Evolutionary conservation across 1,140 invertebrate species (phyloP), one percentile per base, ranked within the genome.

Genomic region (Drosophila subpulchrella): DNA sequence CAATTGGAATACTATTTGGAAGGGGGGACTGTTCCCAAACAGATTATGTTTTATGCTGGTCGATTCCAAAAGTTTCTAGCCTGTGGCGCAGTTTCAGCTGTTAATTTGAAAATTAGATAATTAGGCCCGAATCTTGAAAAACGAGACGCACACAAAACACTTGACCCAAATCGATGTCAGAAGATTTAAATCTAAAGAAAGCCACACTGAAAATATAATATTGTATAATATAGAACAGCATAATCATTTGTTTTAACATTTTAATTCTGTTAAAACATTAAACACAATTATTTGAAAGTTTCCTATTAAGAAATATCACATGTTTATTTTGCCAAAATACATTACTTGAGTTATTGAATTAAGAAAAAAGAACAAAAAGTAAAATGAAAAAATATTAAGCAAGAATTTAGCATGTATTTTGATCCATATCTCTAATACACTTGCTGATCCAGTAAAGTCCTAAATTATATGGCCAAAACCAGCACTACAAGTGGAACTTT

Each of bases 21-120:
- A 34, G 48, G 46, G 65, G 11, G 7, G 0, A 12, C 50, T 36
- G 66, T 55, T 55, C 39, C 44, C 15, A 48, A 54, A 32, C 17
- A 24, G 20, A 38, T 42, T 50, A 36, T 34, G 32, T 32, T 15
- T 13, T 15, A 48, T 48, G 47, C 48, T 30, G 48, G n/a, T 17
- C 30, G 10, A 34, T 1, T 20, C 6, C 10, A 46, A 38, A 41
- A 41, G 53, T 63, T 42, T 48, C 59, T 34, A 59, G 57, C 79
- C 55, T n/a, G 20, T 54, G 75, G 79, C 75, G 47, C 66, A 83
- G 58, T 78, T 78, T 68, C 79, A 75, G 71, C 81, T 81, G 81
- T 82, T 82, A 83, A 84, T 82, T 82, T 84, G 75, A 82, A 84
- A 84, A 84, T 84, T 73, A 81, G 72, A 81, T 82, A 82, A 81